Base-by-base conservation (phyloP, 2,113 vertebrate genomes). In the Phaetusa simplex region DNA sequence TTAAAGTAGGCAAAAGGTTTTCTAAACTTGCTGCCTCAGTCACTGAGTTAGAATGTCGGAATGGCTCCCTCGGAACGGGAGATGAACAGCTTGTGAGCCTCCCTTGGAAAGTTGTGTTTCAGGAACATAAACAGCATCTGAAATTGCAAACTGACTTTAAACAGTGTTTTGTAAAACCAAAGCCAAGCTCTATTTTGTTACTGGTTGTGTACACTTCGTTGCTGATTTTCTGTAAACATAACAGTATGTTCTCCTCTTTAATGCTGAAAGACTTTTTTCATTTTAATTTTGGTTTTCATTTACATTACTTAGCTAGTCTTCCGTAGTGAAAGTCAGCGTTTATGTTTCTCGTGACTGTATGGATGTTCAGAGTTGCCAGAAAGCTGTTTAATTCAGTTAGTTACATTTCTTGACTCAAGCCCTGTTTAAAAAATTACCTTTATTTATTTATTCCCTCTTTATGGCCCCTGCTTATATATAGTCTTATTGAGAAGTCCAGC, bases 121-220 rank as follows among this genome's bases (percentile, higher is more conserved):
- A 76, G 96, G 90, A 95, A 95, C 72, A 64, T 82, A 96, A 95
- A 97, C 88, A 97, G 92, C 95, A 95, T 96, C 96, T 95, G 95
- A 97, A 95, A 91, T 64, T 5, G 12, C 97, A 92, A 97, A 90
- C 88, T 93, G 88, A 88, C 83, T 96, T 86, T 53, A 83, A 78
- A 88, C 72, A 85, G 34, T 71, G 74, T 59, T 92, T 40, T 79
- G n/a, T 64, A 71, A 88, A 95, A 71, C 42, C 76, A 59, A 71
- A 96, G 94, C 97, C 97, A 96, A 59, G n/a, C 64, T 73, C 80
- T 12, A 30, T 95, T 95, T 92, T 82, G 69, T 88, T 74, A 24
- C 64, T 83, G 73, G 55, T 70, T 95, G 86, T 95, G 82, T 95
- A 92, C 67, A 66, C 94, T 95, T 59, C 34, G 13, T 56, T 81